Conservation (phyloP, 2,888 invertebrate species). For the Malthinus seriepunctatus region DNA sequence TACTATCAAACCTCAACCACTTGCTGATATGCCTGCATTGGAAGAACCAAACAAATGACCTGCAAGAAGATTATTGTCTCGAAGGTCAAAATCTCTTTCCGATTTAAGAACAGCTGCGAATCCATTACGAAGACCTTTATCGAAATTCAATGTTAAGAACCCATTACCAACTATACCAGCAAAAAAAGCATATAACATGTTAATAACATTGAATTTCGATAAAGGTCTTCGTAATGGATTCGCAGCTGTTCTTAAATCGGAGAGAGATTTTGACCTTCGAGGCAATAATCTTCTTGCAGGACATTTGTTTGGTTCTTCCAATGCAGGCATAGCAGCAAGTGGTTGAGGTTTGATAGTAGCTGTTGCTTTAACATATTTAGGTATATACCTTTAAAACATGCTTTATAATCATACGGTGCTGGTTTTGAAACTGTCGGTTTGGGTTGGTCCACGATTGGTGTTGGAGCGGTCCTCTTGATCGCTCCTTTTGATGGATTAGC, state of each 20-base stretch:
- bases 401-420: conserved; percentile 68
- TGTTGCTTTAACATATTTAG: not conserved
- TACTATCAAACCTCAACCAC: no score
- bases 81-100: not conserved
- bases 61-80: not conserved
- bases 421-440: conserved; percentile 54
- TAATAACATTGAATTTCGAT: not conserved
- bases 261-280: not conserved
- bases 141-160: not conserved
- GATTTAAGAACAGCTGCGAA: not conserved
- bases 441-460: conserved; percentile 8
- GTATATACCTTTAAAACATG: conserved; percentile 56
- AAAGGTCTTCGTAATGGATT: not conserved
- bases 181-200: no score
- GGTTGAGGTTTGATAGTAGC: not conserved
- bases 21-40: no score
- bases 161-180: no score
- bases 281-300: not conserved
- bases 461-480: not conserved
- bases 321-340: no score
- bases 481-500: not conserved
- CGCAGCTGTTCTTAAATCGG: not conserved
- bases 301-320: no score
- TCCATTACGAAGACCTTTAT: not conserved
- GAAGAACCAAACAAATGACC: not conserved